phyloP scores from a whole-genome alignment of 2,888 invertebrate genomes.

The Chloroclystis v-ata region DNA sequence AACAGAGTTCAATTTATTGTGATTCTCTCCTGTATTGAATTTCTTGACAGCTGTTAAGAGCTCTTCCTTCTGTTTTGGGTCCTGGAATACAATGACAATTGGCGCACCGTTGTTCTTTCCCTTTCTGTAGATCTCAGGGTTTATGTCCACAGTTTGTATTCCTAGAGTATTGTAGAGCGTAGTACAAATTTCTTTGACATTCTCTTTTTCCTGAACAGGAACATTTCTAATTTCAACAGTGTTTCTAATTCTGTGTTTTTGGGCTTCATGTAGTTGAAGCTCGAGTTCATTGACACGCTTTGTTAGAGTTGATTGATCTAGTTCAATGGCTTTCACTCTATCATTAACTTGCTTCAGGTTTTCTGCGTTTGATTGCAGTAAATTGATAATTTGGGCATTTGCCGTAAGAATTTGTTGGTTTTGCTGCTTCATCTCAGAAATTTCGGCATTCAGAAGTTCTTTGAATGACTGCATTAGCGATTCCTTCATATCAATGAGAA shows the following conservation, averaged over 20 bases:
- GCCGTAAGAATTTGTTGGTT: neutral
- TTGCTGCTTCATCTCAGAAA: neutral
- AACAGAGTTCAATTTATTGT: neutral
- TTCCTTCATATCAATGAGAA: neutral
- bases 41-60: neutral
- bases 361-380: neutral
- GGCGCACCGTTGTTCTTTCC: neutral
- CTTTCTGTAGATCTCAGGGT: neutral
- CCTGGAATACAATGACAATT: neutral
- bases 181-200: neutral
- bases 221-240: neutral
- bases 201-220: neutral
- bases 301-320: neutral
- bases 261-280: neutral
- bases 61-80: neutral
- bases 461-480: neutral
- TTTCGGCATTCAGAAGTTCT: neutral
- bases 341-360: neutral
- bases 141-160: neutral
- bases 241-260: neutral
- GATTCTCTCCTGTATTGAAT: neutral
- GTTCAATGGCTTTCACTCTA: neutral
- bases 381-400: neutral
- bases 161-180: neutral
- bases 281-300: neutral